A percentile compares a stretch with the other conserved stretches of the same genome.
Conservation (phyloP, 2,113 vertebrate genomes). For the Phalacrocorax carbo region DNA sequence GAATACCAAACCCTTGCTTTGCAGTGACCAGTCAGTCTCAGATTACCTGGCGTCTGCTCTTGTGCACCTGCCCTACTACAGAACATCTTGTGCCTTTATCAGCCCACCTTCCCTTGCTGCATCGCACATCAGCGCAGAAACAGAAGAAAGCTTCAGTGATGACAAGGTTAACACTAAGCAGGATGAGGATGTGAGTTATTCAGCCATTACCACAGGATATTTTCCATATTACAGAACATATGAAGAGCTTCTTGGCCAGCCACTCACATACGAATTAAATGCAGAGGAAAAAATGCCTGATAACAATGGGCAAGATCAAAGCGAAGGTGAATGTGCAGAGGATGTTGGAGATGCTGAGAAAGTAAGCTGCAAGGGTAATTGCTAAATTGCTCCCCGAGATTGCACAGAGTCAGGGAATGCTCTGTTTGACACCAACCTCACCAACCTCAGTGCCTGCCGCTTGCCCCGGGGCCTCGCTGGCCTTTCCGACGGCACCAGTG, state of each 20-base stretch:
- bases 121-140: not conserved
- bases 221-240: slow-evolving; percentile 35
- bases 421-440: fast-evolving
- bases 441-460: too few species aligned
- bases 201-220: not conserved
- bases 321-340: not conserved
- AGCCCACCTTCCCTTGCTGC: not conserved
- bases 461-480: not conserved
- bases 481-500: not conserved
- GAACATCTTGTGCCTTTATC: not conserved
- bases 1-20: not conserved
- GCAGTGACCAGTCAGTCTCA: not conserved
- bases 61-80: slow-evolving; percentile 43
- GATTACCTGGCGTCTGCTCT: not conserved
- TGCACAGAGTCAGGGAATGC: not conserved
- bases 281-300: not conserved
- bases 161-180: not conserved
- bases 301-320: not conserved
- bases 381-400: not conserved
- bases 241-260: slow-evolving; percentile 6
- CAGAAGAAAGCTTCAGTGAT: not conserved
- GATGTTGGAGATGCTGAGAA: not conserved
- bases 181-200: not conserved
- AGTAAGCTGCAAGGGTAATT: not conserved
- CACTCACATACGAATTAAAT: not conserved